Percentiles rank a stretch among this genome's conserved stretches.
Conservation (phyloP, 1,140 invertebrate genomes). For the Idris sp. region DNA sequence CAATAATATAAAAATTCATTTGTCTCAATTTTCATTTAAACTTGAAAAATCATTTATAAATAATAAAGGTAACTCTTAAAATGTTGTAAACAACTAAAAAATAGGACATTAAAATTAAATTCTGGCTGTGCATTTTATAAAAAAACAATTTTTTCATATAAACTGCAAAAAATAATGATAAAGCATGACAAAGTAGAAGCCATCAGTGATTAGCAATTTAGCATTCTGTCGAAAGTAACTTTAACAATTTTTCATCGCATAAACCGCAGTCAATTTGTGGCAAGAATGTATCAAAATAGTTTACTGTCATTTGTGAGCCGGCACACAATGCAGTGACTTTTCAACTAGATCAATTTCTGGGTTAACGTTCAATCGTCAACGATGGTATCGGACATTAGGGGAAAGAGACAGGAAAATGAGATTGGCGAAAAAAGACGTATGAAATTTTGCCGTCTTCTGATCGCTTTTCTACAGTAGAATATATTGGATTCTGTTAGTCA, state of each 20-base stretch:
- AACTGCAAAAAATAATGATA: no score
- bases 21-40: no score
- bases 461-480: constrained; percentile 76
- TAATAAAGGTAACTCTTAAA: no score
- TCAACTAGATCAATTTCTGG: constrained; percentile 65
- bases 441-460: constrained; percentile 77
- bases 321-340: constrained; percentile 50
- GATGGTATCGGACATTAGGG: constrained; percentile 65
- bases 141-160: no score
- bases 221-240: no score
- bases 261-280: constrained; percentile 37
- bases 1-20: no score
- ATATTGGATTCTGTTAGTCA: constrained; percentile 78
- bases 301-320: constrained; percentile 26
- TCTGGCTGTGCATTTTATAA: no score
- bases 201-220: no score
- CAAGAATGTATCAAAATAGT: constrained; percentile 32
- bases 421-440: constrained; percentile 76
- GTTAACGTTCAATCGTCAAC: constrained; percentile 68
- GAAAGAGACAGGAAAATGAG: constrained; percentile 56
- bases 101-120: no score
- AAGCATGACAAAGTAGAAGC: no score
- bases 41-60: no score
- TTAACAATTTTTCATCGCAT: constrained; percentile 32
- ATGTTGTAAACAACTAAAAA: no score